Conservation (phyloP, 2,113 vertebrate species). For the Tetrax tetrax region DNA sequence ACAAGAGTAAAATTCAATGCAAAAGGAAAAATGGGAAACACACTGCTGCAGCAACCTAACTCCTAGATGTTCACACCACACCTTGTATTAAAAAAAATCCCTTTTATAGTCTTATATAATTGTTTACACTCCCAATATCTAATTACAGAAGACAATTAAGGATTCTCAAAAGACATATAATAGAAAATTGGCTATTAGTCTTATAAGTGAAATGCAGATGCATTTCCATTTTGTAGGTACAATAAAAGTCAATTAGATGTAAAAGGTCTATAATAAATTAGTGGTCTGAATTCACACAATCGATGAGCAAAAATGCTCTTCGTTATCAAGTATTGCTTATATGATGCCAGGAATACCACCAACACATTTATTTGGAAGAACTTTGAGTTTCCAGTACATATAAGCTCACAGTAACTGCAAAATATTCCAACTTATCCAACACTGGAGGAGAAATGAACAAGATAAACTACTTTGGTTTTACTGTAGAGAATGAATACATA, state of each 20-base stretch:
- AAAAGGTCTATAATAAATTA: conserved; percentile 16
- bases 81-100: background rate
- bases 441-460: background rate
- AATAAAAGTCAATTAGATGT: background rate
- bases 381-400: background rate
- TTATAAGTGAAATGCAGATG: background rate
- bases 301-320: background rate
- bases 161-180: background rate
- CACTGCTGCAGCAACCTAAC: background rate
- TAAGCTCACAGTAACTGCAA: background rate
- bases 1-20: background rate
- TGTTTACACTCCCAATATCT: conserved; percentile 2
- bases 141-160: background rate
- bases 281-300: background rate
- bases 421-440: background rate
- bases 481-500: background rate
- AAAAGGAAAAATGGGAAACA: background rate
- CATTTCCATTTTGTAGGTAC: background rate
- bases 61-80: background rate
- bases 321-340: background rate
- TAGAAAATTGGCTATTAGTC: background rate
- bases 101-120: background rate
- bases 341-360: background rate
- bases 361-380: background rate
- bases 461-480: background rate